A percentile compares a stretch with the other conserved stretches of the same genome.
These are phyloP conservation scores for Neotoma lepida DNA, from an alignment of 2,113 vertebrate genomes.

Conservation along the genomic window DNA sequence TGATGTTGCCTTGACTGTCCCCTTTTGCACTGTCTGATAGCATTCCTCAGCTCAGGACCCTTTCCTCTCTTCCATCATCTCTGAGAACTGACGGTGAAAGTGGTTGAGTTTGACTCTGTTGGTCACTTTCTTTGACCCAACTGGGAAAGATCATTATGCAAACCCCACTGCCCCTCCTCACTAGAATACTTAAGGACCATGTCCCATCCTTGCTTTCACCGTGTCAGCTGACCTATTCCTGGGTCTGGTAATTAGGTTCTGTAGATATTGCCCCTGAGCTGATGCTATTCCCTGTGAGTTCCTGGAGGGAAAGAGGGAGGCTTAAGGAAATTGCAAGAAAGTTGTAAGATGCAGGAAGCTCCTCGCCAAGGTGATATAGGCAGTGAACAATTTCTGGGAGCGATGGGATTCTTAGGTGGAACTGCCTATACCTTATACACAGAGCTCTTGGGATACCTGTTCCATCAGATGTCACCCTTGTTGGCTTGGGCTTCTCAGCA, in stretches of 20 bases:
- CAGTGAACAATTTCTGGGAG: too few relatives aligned
- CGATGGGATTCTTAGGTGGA: background rate
- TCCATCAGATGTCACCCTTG: background rate
- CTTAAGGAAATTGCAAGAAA: background rate
- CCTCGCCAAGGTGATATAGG: background rate
- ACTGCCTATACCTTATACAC: background rate
- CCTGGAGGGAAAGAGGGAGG: background rate
- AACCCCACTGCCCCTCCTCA: too few relatives aligned
- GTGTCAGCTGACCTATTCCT: accelerated
- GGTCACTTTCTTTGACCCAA: background rate
- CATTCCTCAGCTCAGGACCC: background rate
- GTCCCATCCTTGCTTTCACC: background rate
- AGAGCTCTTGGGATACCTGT: accelerated
- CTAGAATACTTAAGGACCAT: too few relatives aligned
- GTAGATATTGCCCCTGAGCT: background rate
- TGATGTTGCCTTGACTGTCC: accelerated
- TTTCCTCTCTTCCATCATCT: background rate
- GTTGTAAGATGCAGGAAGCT: too few relatives aligned
- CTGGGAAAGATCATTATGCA: accelerated
- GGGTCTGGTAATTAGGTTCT: background rate
- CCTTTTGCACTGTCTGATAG: accelerated
- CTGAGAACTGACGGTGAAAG: background rate
- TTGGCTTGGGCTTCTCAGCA: background rate
- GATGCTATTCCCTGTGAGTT: background rate
- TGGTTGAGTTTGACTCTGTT: background rate